These are phyloP conservation scores for Plecotus auritus DNA, from an alignment of 2,113 vertebrate species.

Conservation along the genomic window DNA sequence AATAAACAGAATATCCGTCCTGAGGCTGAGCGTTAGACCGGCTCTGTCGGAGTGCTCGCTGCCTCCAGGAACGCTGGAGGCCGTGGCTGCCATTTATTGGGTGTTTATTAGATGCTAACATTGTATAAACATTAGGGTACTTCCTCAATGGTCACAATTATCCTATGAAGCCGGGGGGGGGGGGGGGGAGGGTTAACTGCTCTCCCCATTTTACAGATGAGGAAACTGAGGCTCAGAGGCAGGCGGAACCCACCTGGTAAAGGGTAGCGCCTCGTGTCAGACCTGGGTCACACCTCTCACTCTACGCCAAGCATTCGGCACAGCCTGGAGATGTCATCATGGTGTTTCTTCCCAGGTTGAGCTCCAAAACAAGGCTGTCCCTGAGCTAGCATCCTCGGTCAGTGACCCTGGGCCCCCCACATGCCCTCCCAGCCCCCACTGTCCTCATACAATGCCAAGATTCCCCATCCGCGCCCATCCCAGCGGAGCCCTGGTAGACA, in stretches of 20 bases:
- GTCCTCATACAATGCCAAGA: not conserved
- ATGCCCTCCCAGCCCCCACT: not conserved
- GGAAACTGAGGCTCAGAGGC: not conserved
- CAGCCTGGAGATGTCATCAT: fast-evolving
- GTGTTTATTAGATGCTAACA: not conserved
- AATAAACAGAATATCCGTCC: fast-evolving
- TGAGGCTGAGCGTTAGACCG: fast-evolving
- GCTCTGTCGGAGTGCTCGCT: fast-evolving
- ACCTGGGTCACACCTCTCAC: not conserved
- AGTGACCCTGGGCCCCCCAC: not conserved
- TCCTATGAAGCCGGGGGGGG: not conserved
- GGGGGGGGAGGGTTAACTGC: fast-evolving
- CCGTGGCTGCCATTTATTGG: fast-evolving
- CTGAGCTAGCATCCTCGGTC: not conserved
- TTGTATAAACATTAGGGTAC: not conserved
- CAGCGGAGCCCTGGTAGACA: not conserved
- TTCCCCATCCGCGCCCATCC: not conserved
- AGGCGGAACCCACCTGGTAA: fast-evolving
- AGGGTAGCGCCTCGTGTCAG: fast-evolving
- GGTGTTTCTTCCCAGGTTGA: not conserved
- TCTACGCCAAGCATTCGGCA: fast-evolving
- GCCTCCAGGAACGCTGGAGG: not conserved
- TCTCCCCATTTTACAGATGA: not conserved
- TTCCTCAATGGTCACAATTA: not conserved
- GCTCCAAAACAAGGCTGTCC: not conserved